phyloP scores from a whole-genome alignment of 2,888 invertebrate genomes.

The Melanargia galathea region DNA sequence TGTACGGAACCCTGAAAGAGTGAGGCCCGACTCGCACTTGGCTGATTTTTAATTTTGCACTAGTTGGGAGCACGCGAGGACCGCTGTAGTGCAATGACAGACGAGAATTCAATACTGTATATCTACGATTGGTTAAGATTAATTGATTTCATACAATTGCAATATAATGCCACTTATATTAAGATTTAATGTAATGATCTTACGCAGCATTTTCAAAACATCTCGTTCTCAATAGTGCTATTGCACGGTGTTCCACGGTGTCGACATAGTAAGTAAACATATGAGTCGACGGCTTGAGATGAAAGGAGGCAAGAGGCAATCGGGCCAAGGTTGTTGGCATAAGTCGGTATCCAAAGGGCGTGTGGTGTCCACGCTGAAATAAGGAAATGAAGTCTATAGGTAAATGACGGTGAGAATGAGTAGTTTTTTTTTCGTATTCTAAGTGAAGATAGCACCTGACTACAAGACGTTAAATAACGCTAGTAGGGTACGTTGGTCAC shows the following conservation, averaged over 20 bases:
- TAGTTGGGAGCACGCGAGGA: too few relatives aligned
- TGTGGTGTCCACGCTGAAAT: neutral
- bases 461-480: too few relatives aligned
- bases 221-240: conserved; percentile 8
- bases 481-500: too few relatives aligned
- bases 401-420: neutral
- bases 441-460: too few relatives aligned
- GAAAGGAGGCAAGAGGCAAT: conserved; percentile 54
- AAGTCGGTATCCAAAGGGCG: conserved; percentile 45
- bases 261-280: conserved; percentile 8
- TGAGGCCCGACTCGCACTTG: too few relatives aligned
- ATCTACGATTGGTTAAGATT: neutral
- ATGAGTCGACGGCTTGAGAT: conserved; percentile 46
- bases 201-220: conserved; percentile 4
- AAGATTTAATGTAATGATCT: neutral
- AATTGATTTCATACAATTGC: too few relatives aligned
- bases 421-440: neutral
- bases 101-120: too few relatives aligned
- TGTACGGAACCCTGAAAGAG: too few relatives aligned
- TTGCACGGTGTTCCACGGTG: conserved; percentile 23
- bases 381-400: neutral
- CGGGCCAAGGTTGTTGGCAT: conserved; percentile 53
- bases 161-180: neutral
- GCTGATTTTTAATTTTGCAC: too few relatives aligned
- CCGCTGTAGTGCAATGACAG: too few relatives aligned